Evolutionary conservation across 2,888 invertebrate species (phyloP).

Genomic region (Junonia oenone): DNA sequence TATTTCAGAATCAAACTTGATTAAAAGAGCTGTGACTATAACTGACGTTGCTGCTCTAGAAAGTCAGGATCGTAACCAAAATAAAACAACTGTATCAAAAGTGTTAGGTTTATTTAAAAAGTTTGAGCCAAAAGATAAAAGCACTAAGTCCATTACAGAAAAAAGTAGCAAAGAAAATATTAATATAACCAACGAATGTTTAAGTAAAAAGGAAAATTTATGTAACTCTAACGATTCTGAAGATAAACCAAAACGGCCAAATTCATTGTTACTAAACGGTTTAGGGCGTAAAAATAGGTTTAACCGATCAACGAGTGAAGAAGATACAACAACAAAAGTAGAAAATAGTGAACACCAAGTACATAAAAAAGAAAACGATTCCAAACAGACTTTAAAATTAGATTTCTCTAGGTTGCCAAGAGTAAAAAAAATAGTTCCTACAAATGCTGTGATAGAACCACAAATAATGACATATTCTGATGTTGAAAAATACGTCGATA

Average conservation of each 20-base stretch:
- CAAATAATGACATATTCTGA: constrained; percentile 60
- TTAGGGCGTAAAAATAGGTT: constrained; percentile 74
- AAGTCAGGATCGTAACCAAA: constrained; percentile 57
- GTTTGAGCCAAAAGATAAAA: constrained; percentile 81
- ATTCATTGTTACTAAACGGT: constrained; percentile 74
- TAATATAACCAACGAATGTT: constrained; percentile 2
- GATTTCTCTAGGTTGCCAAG: constrained; percentile 82
- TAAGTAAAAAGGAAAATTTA: constrained; percentile 34
- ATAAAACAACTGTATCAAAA: constrained; percentile 85
- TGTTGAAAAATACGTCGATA: constrained; percentile 55
- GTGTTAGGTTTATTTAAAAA: constrained; percentile 89
- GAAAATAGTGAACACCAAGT: constrained; percentile 46
- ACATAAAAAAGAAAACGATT: constrained; percentile 54
- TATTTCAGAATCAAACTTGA: constrained; percentile 82
- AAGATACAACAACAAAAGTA: constrained; percentile 40
- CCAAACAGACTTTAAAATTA: constrained; percentile 78
- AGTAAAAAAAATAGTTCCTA: constrained; percentile 80
- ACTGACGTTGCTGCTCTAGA: constrained; percentile 81
- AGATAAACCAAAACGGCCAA: constrained; percentile 77
- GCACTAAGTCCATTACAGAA: constrained; percentile 47
- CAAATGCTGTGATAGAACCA: constrained; percentile 77
- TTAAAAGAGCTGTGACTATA: constrained; percentile 86
- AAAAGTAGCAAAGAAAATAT: constrained; percentile 43
- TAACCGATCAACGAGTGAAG: constrained; percentile 68
- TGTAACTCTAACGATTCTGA: constrained; percentile 43